Evolutionary conservation across 2,113 vertebrate genomes (phyloP).

Genomic region (Onychostoma macrolepis): DNA sequence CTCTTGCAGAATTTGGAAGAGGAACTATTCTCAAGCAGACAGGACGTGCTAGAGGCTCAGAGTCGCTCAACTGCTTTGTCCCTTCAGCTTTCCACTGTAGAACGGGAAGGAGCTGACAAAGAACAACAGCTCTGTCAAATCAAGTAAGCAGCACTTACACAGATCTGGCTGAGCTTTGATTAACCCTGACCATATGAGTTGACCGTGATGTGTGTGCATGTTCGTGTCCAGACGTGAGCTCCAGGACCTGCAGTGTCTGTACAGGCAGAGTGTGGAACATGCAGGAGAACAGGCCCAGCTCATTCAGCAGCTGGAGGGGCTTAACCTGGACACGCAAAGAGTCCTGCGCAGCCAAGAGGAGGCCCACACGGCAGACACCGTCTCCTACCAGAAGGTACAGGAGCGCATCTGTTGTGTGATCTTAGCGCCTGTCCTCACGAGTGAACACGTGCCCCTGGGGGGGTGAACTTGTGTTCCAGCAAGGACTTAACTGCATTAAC

Average conservation of each 20-base stretch:
- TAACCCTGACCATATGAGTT: neutral
- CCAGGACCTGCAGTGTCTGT: slow-evolving; percentile 82
- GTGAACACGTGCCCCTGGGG: slow-evolving; percentile 33
- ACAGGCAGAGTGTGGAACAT: slow-evolving; percentile 81
- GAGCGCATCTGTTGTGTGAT: slow-evolving; percentile 40
- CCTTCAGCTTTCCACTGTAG: slow-evolving; percentile 72
- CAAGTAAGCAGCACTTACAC: slow-evolving; percentile 61
- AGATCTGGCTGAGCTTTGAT: slow-evolving; percentile 27
- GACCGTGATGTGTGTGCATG: slow-evolving; percentile 21
- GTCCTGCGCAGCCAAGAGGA: slow-evolving; percentile 87
- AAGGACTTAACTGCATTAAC: slow-evolving; percentile 36
- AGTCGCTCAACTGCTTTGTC: slow-evolving; percentile 65
- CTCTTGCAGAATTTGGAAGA: slow-evolving; percentile 75
- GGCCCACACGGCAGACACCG: slow-evolving; percentile 81
- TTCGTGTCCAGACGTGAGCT: slow-evolving; percentile 77
- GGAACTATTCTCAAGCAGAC: slow-evolving; percentile 68
- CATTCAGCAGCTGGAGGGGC: slow-evolving; percentile 87
- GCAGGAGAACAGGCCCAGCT: slow-evolving; percentile 84
- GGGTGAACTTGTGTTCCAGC: slow-evolving; percentile 22
- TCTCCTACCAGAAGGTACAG: slow-evolving; percentile 85
- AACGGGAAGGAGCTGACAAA: slow-evolving; percentile 71
- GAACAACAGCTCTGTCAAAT: slow-evolving; percentile 67
- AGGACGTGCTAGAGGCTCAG: slow-evolving; percentile 67
- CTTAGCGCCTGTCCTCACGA: slow-evolving; percentile 49
- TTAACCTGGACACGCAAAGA: slow-evolving; percentile 85